Evolutionary conservation across 2,888 invertebrate species (phyloP), one percentile per base, ranked within the genome.

Genomic region (Podabrus alpinus): DNA sequence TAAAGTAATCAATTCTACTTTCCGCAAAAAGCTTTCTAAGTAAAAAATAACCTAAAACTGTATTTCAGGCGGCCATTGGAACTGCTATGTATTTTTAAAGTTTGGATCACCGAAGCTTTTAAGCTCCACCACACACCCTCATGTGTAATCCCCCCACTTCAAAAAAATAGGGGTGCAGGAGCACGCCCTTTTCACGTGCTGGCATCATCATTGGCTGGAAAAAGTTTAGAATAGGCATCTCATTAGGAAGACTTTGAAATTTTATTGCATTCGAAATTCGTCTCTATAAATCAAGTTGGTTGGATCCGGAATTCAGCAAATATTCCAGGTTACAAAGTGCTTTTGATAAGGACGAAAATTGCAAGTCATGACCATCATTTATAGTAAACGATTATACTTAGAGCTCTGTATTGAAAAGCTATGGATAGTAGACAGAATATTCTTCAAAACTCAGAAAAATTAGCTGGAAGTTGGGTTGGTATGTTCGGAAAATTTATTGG

Each of bases 241-340:
- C 87, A 87, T 87, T 87, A 87, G 86, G 86, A 86, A 86, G 86
- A 85, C 86, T 86, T 85, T 84, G 84, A 85, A 85, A 85, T 86
- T 87, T 87, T 86, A 86, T 84, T 82, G 83, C 83, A 82, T 82
- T 82, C 84, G 85, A 86, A 85, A 84, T 84, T 86, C 86, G 83
- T 80, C 86, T 85, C 81, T 85, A 86, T 87, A 86, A 86, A 86
- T 86, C 86, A 85, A 83, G 82, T 80, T 75, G 79, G 77, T 72
- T 77, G 73, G 73, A 69, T 74, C 78, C 77, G 78, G 80, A 78
- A 78, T 80, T 79, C 77, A 78, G 75, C 77, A 77, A 79, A 78
- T 74, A 76, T 69, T 78, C 69, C 78, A 73, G 66, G 74, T 76
- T 77, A 77, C 78, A 77, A 78, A 78, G 75, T 77, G 76, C 78